A percentile compares a stretch with the other conserved stretches of the same genome.
These are phyloP conservation scores for Troglohyphantes excavatus DNA, from an alignment of 2,888 invertebrate genomes.

Conservation along the genomic window DNA sequence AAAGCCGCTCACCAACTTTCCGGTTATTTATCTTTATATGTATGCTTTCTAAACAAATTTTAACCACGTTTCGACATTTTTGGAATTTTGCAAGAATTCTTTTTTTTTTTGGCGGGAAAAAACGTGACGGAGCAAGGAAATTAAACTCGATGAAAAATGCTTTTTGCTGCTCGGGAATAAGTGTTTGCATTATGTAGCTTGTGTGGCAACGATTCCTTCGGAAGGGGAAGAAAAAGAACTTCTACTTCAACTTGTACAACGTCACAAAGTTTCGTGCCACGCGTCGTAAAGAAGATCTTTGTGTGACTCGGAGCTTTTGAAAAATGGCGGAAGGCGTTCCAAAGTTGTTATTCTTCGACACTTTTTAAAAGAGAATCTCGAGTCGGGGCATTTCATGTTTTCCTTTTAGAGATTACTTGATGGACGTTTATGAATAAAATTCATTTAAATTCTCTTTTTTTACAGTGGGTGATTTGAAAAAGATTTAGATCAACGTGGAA, in stretches of 20 bases:
- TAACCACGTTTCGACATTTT: slow-evolving; percentile 66
- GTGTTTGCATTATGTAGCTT: slow-evolving; percentile 43
- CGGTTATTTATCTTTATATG: slow-evolving; percentile 45
- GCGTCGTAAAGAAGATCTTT: slow-evolving; percentile 52
- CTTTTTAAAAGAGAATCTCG: slow-evolving; percentile 12
- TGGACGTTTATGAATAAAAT: not conserved
- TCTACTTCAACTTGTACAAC: not conserved
- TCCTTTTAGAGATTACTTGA: not conserved
- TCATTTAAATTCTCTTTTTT: not conserved
- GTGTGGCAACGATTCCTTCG: not conserved
- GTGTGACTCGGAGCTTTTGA: slow-evolving; percentile 27
- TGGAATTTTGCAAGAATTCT: slow-evolving; percentile 48
- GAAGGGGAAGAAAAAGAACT: slow-evolving; percentile 14
- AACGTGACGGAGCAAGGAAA: slow-evolving; percentile 54
- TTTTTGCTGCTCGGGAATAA: slow-evolving; percentile 20
- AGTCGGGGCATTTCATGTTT: not conserved
- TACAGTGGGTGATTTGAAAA: not conserved
- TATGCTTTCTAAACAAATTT: slow-evolving; percentile 52
- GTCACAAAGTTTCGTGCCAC: slow-evolving; percentile 37
- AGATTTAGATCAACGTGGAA: not conserved
- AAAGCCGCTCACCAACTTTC: not conserved
- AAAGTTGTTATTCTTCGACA: slow-evolving; percentile 43
- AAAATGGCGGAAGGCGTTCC: slow-evolving; percentile 45
- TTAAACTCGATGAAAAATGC: slow-evolving; percentile 71
- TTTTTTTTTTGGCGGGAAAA: slow-evolving; percentile 35